These are phyloP conservation scores for Carapus acus DNA, from an alignment of 2,797 vertebrate species.

Conservation along the genomic window DNA sequence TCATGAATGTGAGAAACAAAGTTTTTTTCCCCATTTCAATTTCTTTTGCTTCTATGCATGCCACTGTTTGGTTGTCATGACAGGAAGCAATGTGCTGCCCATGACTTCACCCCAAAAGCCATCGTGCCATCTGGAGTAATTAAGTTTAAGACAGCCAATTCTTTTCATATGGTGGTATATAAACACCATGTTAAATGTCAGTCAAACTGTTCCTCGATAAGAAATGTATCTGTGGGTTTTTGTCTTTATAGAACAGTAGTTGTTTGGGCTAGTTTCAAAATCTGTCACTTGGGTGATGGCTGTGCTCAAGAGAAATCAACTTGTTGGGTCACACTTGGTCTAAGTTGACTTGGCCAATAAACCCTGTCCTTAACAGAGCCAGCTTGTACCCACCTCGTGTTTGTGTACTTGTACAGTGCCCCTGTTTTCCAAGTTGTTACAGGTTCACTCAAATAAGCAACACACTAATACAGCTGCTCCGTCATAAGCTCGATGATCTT, in stretches of 20 bases:
- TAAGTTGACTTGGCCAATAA: no score
- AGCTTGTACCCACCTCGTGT: no score
- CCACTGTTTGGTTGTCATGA: conserved; percentile 25
- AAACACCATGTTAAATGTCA: conserved; percentile 3
- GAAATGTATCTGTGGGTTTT: not conserved
- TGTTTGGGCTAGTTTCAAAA: no score
- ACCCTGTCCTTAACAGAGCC: no score
- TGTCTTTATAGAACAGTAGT: not conserved
- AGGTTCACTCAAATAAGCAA: conserved; percentile 1
- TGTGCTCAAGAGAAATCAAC: no score
- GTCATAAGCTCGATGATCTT: no score
- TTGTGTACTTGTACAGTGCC: not conserved
- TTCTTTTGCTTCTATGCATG: conserved; percentile 28
- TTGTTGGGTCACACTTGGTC: no score
- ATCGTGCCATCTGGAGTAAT: conserved; percentile 38
- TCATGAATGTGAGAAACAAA: conserved; percentile 24
- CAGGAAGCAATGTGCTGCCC: conserved; percentile 39
- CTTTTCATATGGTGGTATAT: conserved; percentile 18
- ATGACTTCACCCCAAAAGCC: conserved; percentile 46
- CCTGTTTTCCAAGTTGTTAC: not conserved
- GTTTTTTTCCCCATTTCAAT: conserved; percentile 15
- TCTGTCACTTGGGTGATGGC: no score
- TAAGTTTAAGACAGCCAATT: conserved; percentile 42
- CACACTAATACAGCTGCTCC: not conserved
- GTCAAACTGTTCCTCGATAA: no score